Conservation (phyloP, 2,113 vertebrate genomes). For the Stictonetta naevosa region DNA sequence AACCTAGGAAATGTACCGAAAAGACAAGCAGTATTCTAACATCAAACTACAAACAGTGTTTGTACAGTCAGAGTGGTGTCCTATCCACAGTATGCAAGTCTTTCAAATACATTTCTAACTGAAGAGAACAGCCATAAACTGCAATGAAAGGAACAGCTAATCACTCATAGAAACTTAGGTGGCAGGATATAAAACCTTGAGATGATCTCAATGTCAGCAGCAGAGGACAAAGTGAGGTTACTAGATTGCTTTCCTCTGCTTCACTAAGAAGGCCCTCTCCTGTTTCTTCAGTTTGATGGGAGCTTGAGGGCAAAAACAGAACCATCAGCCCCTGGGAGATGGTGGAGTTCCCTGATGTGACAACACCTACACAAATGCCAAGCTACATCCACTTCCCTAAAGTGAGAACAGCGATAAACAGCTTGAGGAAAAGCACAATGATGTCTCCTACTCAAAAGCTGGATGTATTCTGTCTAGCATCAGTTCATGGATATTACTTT, state of each 20-base stretch:
- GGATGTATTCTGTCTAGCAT: background rate
- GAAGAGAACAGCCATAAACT: background rate
- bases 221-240: background rate
- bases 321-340: background rate
- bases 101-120: background rate
- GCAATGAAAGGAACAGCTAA: background rate
- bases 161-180: background rate
- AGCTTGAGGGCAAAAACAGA: background rate
- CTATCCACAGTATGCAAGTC: background rate
- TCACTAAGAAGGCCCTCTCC: background rate
- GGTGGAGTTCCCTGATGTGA: background rate
- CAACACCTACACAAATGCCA: background rate
- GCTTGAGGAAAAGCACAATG: background rate
- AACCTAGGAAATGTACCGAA: background rate
- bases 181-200: background rate
- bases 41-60: background rate
- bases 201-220: background rate
- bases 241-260: background rate
- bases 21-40: background rate
- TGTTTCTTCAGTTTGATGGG: background rate
- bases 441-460: background rate
- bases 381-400: background rate
- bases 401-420: background rate
- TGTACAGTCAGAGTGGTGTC: background rate
- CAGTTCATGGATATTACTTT: background rate